These are phyloP conservation scores for Muntiacus muntjak DNA, from an alignment of 2,113 vertebrate genomes.

Conservation along the genomic window DNA sequence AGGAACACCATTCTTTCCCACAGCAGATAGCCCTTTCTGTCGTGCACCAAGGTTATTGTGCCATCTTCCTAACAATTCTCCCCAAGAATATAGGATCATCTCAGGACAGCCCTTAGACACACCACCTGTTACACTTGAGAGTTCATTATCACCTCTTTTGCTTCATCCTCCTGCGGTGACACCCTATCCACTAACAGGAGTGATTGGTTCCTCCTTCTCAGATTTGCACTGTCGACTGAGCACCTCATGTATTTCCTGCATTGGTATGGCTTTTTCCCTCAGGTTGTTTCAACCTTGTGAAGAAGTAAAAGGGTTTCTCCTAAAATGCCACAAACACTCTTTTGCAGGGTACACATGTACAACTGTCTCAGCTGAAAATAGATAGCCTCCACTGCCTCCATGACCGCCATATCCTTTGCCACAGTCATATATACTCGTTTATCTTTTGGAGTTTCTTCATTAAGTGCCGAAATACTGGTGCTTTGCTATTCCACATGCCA, in stretches of 20 bases:
- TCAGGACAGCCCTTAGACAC: slow-evolving; percentile 98
- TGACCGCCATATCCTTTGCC: slow-evolving; percentile 95
- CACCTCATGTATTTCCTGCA: slow-evolving; percentile 92
- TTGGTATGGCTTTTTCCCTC: slow-evolving; percentile 82
- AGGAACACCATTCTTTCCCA: slow-evolving; percentile 92
- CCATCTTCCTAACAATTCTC: slow-evolving; percentile 94
- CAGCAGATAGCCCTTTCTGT: slow-evolving; percentile 88
- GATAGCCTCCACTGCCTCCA: slow-evolving; percentile 93
- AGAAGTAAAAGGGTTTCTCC: slow-evolving; percentile 96
- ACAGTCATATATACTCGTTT: slow-evolving; percentile 95
- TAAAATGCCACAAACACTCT: slow-evolving; percentile 98
- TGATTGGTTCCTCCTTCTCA: slow-evolving; percentile 82
- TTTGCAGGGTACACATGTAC: slow-evolving; percentile 93
- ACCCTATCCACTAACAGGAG: slow-evolving; percentile 80
- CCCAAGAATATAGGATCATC: slow-evolving; percentile 97
- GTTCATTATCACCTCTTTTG: slow-evolving; percentile 95
- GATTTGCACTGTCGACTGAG: slow-evolving; percentile 91
- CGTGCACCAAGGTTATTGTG: slow-evolving; percentile 90
- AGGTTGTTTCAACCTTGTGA: slow-evolving; percentile 91
- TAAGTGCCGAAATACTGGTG: slow-evolving; percentile 88
- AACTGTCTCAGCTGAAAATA: slow-evolving; percentile 91
- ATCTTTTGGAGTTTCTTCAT: slow-evolving; percentile 98
- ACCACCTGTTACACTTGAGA: slow-evolving; percentile 95
- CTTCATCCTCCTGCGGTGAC: slow-evolving; percentile 91
- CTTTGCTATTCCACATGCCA: slow-evolving; percentile 95